phyloP scores from a whole-genome alignment of 2,113 vertebrate species.

The Microtus montanus region DNA sequence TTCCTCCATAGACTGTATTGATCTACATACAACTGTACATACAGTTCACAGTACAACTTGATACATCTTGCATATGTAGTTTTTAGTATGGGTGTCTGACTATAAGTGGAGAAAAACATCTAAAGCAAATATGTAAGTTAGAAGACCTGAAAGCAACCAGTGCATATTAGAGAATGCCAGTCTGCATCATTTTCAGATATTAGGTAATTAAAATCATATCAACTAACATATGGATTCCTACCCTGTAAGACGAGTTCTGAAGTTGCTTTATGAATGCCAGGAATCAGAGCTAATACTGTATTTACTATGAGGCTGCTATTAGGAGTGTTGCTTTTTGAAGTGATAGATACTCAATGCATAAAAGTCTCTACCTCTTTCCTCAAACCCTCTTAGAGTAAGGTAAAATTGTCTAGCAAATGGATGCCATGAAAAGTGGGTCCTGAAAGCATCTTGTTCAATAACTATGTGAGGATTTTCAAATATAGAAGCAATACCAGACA shows the following conservation, averaged over 20 bases:
- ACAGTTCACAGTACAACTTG: background rate
- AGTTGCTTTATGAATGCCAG: slow-evolving; percentile 75
- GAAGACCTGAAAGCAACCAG: slow-evolving; percentile 57
- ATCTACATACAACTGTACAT: background rate
- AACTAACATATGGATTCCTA: slow-evolving; percentile 77
- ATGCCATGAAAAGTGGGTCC: slow-evolving; percentile 12
- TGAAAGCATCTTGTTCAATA: slow-evolving; percentile 25
- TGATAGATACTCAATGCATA: slow-evolving; percentile 58
- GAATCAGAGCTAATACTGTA: slow-evolving; percentile 68
- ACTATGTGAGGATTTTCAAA: slow-evolving; percentile 44
- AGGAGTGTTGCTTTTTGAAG: slow-evolving; percentile 68
- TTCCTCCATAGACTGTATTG: background rate
- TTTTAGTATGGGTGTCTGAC: background rate
- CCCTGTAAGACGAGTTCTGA: slow-evolving; percentile 63
- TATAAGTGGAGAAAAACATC: slow-evolving; percentile 36
- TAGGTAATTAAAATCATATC: slow-evolving; percentile 65
- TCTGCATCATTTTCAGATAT: slow-evolving; percentile 53
- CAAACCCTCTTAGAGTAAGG: slow-evolving; percentile 52
- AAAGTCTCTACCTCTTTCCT: slow-evolving; percentile 26
- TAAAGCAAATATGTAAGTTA: slow-evolving; percentile 42
- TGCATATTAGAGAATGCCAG: slow-evolving; percentile 66
- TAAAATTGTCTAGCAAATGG: slow-evolving; percentile 54
- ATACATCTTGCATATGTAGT: background rate
- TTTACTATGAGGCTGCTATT: slow-evolving; percentile 71
- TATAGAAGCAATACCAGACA: background rate